These are phyloP conservation scores for Mus spretus DNA, from an alignment of 2,797 vertebrate genomes.

Conservation along the genomic window DNA sequence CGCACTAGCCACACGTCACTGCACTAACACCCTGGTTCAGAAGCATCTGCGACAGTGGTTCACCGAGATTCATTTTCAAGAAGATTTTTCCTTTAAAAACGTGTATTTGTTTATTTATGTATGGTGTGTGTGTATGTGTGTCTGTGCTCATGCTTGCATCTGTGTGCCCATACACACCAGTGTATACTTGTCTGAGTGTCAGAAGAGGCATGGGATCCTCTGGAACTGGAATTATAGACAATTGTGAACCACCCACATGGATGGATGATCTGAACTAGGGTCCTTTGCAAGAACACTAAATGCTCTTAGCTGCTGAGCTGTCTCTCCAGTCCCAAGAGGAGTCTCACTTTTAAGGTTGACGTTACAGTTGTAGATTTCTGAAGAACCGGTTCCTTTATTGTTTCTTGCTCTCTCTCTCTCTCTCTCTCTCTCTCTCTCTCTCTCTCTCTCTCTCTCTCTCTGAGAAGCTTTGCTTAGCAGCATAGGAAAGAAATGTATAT, in stretches of 20 bases:
- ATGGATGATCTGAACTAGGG: background rate
- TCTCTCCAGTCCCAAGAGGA: conserved; percentile 2
- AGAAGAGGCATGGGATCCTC: background rate
- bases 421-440: background rate
- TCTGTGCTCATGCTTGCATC: background rate
- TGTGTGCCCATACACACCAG: background rate
- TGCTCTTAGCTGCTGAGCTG: background rate
- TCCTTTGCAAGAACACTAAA: background rate
- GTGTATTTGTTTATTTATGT: background rate
- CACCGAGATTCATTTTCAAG: conserved; percentile 41
- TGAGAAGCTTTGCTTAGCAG: conserved; percentile 41
- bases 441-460: background rate
- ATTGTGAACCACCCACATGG: background rate
- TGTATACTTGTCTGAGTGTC: background rate
- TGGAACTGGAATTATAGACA: background rate
- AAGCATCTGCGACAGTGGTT: conserved; percentile 34
- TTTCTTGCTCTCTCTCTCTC: conserved; percentile 14
- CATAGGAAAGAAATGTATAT: conserved; percentile 39
- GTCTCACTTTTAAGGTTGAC: conserved; percentile 52
- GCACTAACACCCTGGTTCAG: conserved; percentile 29
- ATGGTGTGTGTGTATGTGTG: background rate
- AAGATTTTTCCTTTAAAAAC: background rate
- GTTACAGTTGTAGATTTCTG: conserved; percentile 37
- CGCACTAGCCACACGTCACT: conserved; percentile 31
- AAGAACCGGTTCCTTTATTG: conserved; percentile 49